A percentile compares a stretch with the other conserved stretches of the same genome.
These are phyloP conservation scores for Drosophila azteca DNA, from an alignment of 1,140 invertebrate genomes.

Conservation along the genomic window DNA sequence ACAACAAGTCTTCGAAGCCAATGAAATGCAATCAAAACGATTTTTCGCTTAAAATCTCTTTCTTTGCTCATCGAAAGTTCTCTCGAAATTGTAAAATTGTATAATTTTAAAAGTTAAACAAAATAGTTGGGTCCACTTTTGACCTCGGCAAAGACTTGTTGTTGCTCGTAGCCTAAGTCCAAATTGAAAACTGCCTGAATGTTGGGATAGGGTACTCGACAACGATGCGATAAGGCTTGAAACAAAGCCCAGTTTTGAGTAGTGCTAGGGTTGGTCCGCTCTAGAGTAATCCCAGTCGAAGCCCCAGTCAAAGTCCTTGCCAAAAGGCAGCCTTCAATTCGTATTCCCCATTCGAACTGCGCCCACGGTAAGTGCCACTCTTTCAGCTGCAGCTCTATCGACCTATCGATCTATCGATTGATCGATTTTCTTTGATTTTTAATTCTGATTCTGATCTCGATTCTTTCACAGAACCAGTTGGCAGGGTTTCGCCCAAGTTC, in stretches of 20 bases:
- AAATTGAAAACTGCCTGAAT: slow-evolving; percentile 93
- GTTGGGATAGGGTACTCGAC: slow-evolving; percentile 97
- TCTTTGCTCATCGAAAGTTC: slow-evolving; percentile 58
- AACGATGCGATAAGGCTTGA: slow-evolving; percentile 65
- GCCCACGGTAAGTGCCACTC: slow-evolving; percentile 45
- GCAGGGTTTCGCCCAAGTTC: slow-evolving; percentile 85
- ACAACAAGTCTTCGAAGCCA: slow-evolving; percentile 74
- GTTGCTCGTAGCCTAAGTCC: slow-evolving; percentile 48
- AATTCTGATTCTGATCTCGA: slow-evolving; percentile 31
- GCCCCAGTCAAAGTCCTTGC: slow-evolving; percentile 8
- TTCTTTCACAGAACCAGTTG: slow-evolving; percentile 83
- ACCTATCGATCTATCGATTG: slow-evolving; percentile 15
- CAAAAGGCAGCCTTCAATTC: slow-evolving; percentile 28
- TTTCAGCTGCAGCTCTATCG: slow-evolving; percentile 19
- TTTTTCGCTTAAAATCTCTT: slow-evolving; percentile 83
- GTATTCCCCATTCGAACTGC: slow-evolving; percentile 19
- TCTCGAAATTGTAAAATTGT: neutral
- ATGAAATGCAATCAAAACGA: slow-evolving; percentile 76
- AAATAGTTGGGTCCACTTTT: neutral
- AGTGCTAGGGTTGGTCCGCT: slow-evolving; percentile 58
- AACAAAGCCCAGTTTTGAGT: slow-evolving; percentile 54
- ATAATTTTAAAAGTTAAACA: slow-evolving; percentile 1
- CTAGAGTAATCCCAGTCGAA: slow-evolving; percentile 28
- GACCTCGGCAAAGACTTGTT: slow-evolving; percentile 69
- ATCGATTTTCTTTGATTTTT: slow-evolving; percentile 21